Conservation (phyloP, 2,113 vertebrate species). For the Thunnus maccoyii region DNA sequence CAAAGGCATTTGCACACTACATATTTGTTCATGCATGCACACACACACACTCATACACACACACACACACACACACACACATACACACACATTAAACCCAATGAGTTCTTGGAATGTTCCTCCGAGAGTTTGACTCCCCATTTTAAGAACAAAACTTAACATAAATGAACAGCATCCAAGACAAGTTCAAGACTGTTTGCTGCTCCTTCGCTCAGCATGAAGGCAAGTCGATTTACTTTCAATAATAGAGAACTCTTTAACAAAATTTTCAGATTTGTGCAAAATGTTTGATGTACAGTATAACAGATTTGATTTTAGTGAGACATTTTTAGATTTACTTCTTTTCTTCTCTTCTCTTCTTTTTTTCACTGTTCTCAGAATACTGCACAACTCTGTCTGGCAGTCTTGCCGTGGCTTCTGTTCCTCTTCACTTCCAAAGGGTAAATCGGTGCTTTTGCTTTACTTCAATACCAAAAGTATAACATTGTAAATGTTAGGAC, state of each 20-base stretch:
- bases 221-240: slow-evolving; percentile 59
- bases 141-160: neutral
- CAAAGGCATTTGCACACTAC: neutral
- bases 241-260: neutral
- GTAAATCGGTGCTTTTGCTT: slow-evolving; percentile 42
- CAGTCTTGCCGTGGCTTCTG: slow-evolving; percentile 55
- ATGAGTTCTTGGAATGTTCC: slow-evolving; percentile 20
- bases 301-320: neutral
- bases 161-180: neutral
- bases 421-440: slow-evolving; percentile 39
- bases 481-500: neutral
- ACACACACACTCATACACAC: neutral
- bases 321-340: neutral
- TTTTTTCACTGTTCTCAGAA: slow-evolving; percentile 43
- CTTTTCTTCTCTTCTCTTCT: neutral
- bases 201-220: slow-evolving; percentile 66
- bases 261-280: neutral
- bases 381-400: slow-evolving; percentile 29
- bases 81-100: neutral
- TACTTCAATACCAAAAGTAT: neutral
- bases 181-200: neutral
- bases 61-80: neutral
- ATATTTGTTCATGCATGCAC: neutral
- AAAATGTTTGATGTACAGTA: neutral
- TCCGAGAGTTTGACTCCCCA: neutral